Percentiles rank a stretch among this genome's conserved stretches.
phyloP scores from a whole-genome alignment of 2,797 vertebrate species.

The Chiroxiphia lanceolata region DNA sequence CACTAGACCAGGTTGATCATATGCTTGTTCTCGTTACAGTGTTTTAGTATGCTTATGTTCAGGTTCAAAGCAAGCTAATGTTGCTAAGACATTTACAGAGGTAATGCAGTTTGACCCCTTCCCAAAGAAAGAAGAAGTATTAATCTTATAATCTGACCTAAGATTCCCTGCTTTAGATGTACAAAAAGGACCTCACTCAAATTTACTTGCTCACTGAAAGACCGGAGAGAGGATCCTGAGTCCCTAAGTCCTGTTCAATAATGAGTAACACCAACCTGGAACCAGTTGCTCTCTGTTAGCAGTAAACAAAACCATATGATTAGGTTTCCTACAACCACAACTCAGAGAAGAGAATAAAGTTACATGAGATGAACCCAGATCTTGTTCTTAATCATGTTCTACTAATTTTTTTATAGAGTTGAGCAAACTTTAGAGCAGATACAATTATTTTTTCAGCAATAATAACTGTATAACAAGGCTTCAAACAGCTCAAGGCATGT shows the following conservation, averaged over 20 bases:
- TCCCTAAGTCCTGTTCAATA: neutral
- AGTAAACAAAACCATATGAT: neutral
- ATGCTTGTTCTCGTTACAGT: neutral
- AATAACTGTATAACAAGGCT: neutral
- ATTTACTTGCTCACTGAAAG: neutral
- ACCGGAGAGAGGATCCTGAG: neutral
- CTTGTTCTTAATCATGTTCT: neutral
- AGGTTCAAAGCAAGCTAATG: neutral
- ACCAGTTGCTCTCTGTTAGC: neutral
- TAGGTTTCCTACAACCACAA: neutral
- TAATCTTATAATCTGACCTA: neutral
- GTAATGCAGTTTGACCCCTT: neutral
- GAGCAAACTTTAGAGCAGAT: neutral
- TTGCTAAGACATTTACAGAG: neutral
- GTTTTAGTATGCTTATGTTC: neutral
- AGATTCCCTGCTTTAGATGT: neutral
- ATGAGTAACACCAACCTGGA: neutral
- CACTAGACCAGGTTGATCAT: neutral
- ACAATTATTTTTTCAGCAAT: constrained; percentile 36
- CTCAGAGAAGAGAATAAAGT: neutral
- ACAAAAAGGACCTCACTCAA: neutral
- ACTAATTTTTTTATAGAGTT: neutral
- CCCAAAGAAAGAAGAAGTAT: neutral
- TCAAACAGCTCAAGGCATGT: neutral
- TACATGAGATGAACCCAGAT: neutral